Conservation (phyloP, 2,797 vertebrate species). For the Florisuga fusca region DNA sequence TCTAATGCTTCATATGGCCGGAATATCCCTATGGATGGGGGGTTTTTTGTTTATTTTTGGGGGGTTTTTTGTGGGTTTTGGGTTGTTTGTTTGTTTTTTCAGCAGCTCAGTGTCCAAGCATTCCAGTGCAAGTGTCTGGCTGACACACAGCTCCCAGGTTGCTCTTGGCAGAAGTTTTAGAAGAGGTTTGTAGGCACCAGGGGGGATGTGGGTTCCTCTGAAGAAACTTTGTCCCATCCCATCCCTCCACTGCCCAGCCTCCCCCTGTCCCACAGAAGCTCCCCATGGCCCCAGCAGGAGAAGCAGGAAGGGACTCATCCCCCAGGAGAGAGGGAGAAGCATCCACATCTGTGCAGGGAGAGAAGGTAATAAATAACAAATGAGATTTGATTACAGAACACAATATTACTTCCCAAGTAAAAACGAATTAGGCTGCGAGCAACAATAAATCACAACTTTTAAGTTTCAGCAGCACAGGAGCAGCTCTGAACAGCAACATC, state of each 20-base stretch:
- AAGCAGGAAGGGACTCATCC: background rate
- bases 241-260: accelerated
- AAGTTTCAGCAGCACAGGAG: background rate
- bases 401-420: background rate
- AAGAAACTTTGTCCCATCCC: background rate
- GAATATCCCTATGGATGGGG: background rate
- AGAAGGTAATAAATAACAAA: constrained; percentile 30
- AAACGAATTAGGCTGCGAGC: accelerated
- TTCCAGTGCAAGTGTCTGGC: background rate
- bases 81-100: too few species aligned
- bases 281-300: background rate
- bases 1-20: background rate
- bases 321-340: background rate
- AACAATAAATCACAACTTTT: constrained; percentile 2
- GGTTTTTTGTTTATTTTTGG: too few species aligned
- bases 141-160: background rate
- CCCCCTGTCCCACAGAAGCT: background rate
- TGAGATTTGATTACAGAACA: background rate
- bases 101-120: accelerated
- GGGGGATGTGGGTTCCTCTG: background rate
- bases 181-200: background rate
- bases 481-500: background rate
- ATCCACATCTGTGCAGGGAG: background rate
- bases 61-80: background rate
- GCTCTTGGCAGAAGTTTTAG: background rate